These are phyloP conservation scores for Drosophila nr. medialis DNA, from an alignment of 2,888 invertebrate genomes.

Conservation along the genomic window DNA sequence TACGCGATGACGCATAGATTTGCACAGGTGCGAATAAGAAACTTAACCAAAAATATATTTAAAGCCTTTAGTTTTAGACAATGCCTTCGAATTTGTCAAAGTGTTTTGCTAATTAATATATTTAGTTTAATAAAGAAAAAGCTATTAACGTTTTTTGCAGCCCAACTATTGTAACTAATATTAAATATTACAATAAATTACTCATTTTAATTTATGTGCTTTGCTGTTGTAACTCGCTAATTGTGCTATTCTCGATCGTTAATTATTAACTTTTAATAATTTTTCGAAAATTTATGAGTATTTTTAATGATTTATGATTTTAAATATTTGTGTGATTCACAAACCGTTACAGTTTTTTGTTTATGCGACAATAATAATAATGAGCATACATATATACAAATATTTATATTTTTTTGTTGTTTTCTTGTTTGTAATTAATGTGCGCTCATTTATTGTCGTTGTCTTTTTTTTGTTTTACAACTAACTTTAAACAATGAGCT, in stretches of 20 bases:
- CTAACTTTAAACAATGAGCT: conserved; percentile 41
- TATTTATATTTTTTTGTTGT: conserved; percentile 27
- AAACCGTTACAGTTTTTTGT: conserved; percentile 76
- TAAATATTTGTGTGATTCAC: conserved; percentile 41
- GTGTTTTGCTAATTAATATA: conserved; percentile 27
- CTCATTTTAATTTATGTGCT: conserved; percentile 32
- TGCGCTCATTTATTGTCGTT: conserved; percentile 61
- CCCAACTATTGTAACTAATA: conserved; percentile 12
- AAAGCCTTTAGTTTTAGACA: conserved; percentile 44
- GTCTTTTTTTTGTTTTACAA: conserved; percentile 56
- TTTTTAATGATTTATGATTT: conserved; percentile 63
- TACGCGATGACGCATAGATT: conserved; percentile 20
- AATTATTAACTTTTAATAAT: conserved; percentile 54
- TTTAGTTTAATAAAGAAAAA: conserved; percentile 34
- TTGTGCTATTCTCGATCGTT: conserved; percentile 51
- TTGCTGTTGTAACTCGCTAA: conserved; percentile 48
- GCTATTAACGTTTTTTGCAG: conserved; percentile 29
- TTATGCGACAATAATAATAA: conserved; percentile 40
- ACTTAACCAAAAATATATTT: conserved; percentile 14
- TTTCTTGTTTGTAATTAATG: conserved; percentile 64
- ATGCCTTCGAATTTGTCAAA: conserved; percentile 61
- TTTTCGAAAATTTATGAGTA: conserved; percentile 50
- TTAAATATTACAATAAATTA: conserved; percentile 12
- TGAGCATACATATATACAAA: conserved; percentile 29
- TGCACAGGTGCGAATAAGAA: conserved; percentile 5